Conservation (phyloP, 2,113 vertebrate species). For the Ailurus styani region DNA sequence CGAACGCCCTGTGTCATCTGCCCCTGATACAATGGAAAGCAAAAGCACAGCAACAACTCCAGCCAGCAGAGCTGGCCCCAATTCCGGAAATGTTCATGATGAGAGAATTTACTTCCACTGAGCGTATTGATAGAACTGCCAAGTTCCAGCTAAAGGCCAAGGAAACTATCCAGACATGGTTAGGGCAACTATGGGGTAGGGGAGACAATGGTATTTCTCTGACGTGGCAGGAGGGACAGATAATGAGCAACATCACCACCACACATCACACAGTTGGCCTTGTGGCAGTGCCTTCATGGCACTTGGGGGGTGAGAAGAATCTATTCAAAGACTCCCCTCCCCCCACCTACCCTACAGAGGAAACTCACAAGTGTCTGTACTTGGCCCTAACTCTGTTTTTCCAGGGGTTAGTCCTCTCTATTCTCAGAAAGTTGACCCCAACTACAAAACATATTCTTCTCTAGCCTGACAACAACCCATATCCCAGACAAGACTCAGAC, state of each 20-base stretch:
- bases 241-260: not conserved
- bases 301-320: not conserved
- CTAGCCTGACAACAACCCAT: not conserved
- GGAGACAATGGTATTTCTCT: not conserved
- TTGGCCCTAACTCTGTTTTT: not conserved
- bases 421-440: not conserved
- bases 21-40: not conserved
- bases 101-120: not conserved
- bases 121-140: not conserved
- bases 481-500: not conserved
- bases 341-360: accelerated
- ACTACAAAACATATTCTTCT: not conserved
- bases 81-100: not conserved
- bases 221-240: not conserved
- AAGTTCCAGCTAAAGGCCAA: not conserved
- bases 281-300: not conserved
- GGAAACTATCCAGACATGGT: not conserved
- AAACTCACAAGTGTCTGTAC: not conserved
- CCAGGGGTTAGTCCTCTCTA: not conserved
- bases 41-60: not conserved
- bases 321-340: not conserved
- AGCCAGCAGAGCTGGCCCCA: not conserved
- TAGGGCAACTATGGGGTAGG: not conserved
- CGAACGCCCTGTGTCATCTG: not conserved
- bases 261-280: not conserved